Evolutionary conservation across 2,888 invertebrate genomes (phyloP).

Genomic region (Deroplatys truncata): DNA sequence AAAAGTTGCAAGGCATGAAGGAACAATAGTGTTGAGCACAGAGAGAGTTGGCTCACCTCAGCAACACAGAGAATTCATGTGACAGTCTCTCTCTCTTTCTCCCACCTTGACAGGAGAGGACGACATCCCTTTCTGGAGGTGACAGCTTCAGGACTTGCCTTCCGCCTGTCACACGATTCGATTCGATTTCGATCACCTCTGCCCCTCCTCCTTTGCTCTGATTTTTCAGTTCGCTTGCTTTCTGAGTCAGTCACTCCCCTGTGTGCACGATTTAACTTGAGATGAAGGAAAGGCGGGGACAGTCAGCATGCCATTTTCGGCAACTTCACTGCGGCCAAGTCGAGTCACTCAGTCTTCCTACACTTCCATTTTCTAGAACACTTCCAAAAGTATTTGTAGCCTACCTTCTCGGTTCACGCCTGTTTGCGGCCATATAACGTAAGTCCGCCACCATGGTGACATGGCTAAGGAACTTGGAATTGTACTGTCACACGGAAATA

Average conservation of each 20-base stretch:
- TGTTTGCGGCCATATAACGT: too few relatives aligned
- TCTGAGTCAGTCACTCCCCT: conserved; percentile 5
- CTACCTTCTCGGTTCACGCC: background rate
- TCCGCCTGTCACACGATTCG: background rate
- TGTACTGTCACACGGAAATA: too few relatives aligned
- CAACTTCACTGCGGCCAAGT: background rate
- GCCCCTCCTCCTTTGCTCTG: background rate
- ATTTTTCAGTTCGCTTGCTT: conserved; percentile 18
- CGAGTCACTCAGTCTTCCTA: background rate
- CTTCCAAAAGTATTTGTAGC: background rate
- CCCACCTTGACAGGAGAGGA: background rate
- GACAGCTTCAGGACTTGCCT: conserved; percentile 3
- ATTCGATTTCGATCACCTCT: conserved; percentile 13
- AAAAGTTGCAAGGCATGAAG: too few relatives aligned
- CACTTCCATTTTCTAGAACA: background rate
- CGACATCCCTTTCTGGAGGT: conserved; percentile 8
- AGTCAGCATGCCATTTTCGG: background rate
- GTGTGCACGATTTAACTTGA: conserved; percentile 18
- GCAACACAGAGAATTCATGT: background rate
- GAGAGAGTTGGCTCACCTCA: background rate
- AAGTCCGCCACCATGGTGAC: too few relatives aligned
- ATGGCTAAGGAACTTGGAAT: too few relatives aligned
- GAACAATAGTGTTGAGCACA: too few relatives aligned
- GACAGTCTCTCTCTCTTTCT: background rate
- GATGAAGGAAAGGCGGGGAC: background rate